Evolutionary conservation across 2,797 vertebrate species (phyloP), one percentile per base, ranked within the genome.

Genomic region (Lepidocolaptes lacrymiger): DNA sequence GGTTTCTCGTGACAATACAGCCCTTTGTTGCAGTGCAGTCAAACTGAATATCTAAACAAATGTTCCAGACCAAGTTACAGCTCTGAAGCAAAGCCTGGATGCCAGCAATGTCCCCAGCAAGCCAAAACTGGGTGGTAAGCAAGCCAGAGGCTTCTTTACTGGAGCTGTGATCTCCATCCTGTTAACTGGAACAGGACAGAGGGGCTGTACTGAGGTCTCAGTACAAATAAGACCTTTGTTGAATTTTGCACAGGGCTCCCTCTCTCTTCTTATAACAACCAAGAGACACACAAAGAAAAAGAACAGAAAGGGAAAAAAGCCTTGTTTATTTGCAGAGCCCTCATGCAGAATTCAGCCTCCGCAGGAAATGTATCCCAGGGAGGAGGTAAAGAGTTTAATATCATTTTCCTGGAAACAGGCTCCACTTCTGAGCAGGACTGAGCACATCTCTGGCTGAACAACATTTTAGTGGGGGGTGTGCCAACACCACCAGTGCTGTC

Each of bases 181-280:
- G 89, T 95, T 94, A 96, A 89, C 95, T 94, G 95, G 95, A 94
- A 96, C 95, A 93, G 95, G 87, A 94, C 94, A 91, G 94, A 93
- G 93, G 92, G 95, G 80, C 95, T 96, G 75, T 83, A 18, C 96
- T 54, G 64, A 95, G 88, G 89, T 83, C 93, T 81, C 82, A 27
- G 96, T 51, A 97, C 95, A 96, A 96, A 94, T 86, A 95, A 87
- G 69, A 96, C 69, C 87, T 96, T 95, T 96, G 96, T 96, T 96
- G 82, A 71, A 69, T 96, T 89, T 86, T 59, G 76, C 85, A 94
- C 87, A 92, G 95, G 91, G 85, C 87, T 92, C 85, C 72, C 85
- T 87, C 79, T 96, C 87, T 94, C 76, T 91, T 95, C 91, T 92
- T 94, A 43, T 37, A 95, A 93, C 85, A 96, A 93, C 89, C 79